Evolutionary conservation across 2,797 vertebrate species (phyloP).

Genomic region (Microcaecilia unicolor): DNA sequence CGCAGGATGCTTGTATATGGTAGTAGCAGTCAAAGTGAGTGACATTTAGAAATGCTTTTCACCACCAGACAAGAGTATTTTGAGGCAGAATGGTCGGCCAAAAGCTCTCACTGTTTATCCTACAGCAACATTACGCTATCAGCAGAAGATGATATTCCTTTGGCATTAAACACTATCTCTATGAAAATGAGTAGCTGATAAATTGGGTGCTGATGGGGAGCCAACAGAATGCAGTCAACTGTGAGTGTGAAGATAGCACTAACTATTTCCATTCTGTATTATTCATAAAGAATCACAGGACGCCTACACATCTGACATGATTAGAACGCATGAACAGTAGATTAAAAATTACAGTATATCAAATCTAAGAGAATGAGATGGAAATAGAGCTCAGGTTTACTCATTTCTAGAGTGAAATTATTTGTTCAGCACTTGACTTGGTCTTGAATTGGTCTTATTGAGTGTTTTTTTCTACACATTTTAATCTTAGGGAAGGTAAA

Average conservation of each 20-base stretch:
- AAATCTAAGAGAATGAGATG: constrained; percentile 22
- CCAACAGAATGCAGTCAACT: constrained; percentile 32
- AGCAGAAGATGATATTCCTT: constrained; percentile 22
- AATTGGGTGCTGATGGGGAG: constrained; percentile 35
- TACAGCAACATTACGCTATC: constrained; percentile 19
- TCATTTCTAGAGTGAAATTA: constrained; percentile 18
- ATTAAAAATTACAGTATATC: constrained; percentile 34
- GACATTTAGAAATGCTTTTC: constrained; percentile 26
- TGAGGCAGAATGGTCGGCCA: constrained; percentile 13
- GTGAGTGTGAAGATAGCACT: constrained; percentile 34
- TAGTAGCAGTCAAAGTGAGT: too few species aligned
- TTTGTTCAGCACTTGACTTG: constrained; percentile 23
- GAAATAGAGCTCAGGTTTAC: constrained; percentile 29
- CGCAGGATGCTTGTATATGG: too few species aligned
- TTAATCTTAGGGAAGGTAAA: too few species aligned
- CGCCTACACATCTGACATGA: constrained; percentile 38
- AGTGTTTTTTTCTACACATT: background rate
- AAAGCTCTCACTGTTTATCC: constrained; percentile 6
- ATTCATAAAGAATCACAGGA: constrained; percentile 38
- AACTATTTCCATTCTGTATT: constrained; percentile 38
- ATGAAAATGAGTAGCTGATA: constrained; percentile 42
- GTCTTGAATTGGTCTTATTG: background rate
- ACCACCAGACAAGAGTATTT: constrained; percentile 2
- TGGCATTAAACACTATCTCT: constrained; percentile 23
- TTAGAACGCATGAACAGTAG: constrained; percentile 30